Conservation (phyloP, 2,888 invertebrate genomes). For the Leptarthrus brevirostris region DNA sequence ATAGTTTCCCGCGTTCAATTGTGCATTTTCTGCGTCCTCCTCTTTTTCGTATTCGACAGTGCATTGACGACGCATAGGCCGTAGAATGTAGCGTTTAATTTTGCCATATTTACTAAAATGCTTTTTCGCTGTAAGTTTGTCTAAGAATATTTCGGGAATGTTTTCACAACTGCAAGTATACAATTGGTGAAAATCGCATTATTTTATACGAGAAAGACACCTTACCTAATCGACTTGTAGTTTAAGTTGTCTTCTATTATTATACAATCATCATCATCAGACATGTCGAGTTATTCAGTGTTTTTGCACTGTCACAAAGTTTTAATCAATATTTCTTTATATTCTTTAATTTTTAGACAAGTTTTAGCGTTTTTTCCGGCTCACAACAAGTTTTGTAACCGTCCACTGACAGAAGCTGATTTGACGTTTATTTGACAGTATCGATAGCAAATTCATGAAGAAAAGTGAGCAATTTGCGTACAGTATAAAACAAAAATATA, state of each 20-base stretch:
- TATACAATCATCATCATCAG: conserved; percentile 50
- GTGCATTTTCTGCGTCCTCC: conserved; percentile 71
- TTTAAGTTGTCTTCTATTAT: conserved; percentile 56
- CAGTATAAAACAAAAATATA: no score
- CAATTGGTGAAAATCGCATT: no score
- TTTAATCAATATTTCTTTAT: no score
- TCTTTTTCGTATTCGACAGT: conserved; percentile 77
- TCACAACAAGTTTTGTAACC: no score
- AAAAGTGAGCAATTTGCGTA: no score
- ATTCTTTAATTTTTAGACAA: no score
- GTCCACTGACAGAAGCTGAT: no score
- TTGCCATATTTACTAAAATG: conserved; percentile 80
- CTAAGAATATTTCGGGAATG: conserved; percentile 75
- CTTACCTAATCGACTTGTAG: conserved; percentile 60
- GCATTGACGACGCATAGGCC: conserved; percentile 74
- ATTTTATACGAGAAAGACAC: not conserved
- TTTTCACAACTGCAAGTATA: conserved; percentile 72
- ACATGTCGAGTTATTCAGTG: no score
- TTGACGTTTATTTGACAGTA: no score
- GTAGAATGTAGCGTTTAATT: conserved; percentile 74
- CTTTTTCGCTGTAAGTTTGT: conserved; percentile 72
- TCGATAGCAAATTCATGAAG: no score
- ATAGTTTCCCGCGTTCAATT: conserved; percentile 72
- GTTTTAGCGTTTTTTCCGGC: no score
- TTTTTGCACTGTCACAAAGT: no score